Base-by-base conservation (phyloP, 2,113 vertebrate genomes). In the Poeciliopsis turrubarensis region DNA sequence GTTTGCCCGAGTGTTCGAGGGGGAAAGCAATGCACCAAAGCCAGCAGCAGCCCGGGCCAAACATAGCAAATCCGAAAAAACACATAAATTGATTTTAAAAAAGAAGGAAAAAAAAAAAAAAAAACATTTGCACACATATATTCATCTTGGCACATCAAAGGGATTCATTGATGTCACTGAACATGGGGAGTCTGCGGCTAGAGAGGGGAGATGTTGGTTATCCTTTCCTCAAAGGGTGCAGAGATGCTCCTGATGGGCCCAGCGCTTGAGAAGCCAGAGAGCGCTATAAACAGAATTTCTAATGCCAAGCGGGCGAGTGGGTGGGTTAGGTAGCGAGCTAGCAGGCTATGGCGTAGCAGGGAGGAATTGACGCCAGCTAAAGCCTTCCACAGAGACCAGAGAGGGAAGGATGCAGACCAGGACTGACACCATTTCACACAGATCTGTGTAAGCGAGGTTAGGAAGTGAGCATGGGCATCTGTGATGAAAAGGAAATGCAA, bases 201-300 rank as follows among this genome's bases (percentile, higher is more conserved):
- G 84, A 87, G 89, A 87, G 92, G 78, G 85, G 87, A 86, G 90
- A 93, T 90, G 86, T 86, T 90, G 92, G 87, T 93, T 92, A 86
- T 92, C 89, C 91, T 91, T 92, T 87, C 91, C 94, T 94, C 93
- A 93, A 91, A 94, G 92, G 93, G 90, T 87, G 85, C 87, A 64
- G 92, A 91, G 92, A 91, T 89, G 84, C 91, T 94, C 93, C 92
- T 93, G 93, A 93, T 92, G 92, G 93, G 89, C 91, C 89, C 81
- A 27, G 82, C 70, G 82, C 92, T 91, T 60, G 75, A 92, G 92
- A 89, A 94, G 90, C 94, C 89, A 84, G 89, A 83, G 86, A 93
- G 92, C 70, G 88, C 91, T 94, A 94, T 94, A 95, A 95, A 95
- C 93, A 92, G 94, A 95, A 95, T 95, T 88, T 88, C 86, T 95